A percentile compares a stretch with the other conserved stretches of the same genome.
These are phyloP conservation scores for Bombus waltoni DNA, from an alignment of 1,140 invertebrate genomes.

Conservation along the genomic window DNA sequence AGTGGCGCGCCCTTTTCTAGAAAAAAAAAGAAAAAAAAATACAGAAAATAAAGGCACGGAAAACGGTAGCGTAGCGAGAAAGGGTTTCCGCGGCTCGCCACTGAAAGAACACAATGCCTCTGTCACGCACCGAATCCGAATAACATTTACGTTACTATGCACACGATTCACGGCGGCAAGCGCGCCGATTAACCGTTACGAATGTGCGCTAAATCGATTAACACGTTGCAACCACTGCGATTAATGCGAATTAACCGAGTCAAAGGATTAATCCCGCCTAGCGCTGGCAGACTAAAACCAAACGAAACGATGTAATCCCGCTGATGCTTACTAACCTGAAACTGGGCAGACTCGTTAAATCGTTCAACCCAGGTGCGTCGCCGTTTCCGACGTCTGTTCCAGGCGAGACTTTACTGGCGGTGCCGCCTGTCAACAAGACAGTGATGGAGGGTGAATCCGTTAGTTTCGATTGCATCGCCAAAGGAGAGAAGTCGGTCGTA, in stretches of 20 bases:
- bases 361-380: slow-evolving; percentile 81
- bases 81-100: neutral
- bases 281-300: slow-evolving; percentile 18
- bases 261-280: slow-evolving; percentile 36
- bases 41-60: neutral
- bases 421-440: slow-evolving; percentile 94
- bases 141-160: slow-evolving; percentile 36
- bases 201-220: slow-evolving; percentile 18
- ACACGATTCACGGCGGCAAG: neutral
- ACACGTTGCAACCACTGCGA: slow-evolving; percentile 29
- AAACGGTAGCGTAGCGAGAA: neutral
- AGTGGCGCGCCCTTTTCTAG: slow-evolving; percentile 7
- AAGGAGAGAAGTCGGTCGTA: slow-evolving; percentile 85
- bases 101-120: slow-evolving; percentile 22
- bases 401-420: slow-evolving; percentile 93
- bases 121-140: slow-evolving; percentile 33
- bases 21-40: neutral
- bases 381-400: slow-evolving; percentile 80
- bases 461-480: slow-evolving; percentile 91
- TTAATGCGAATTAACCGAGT: slow-evolving; percentile 18
- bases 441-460: slow-evolving; percentile 92
- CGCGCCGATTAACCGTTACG: slow-evolving; percentile 31
- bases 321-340: slow-evolving; percentile 78
- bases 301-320: slow-evolving; percentile 40
- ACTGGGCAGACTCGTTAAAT: slow-evolving; percentile 80